phyloP scores from a whole-genome alignment of 2,888 invertebrate species.

The Imbricaverruca yamaguchii region DNA sequence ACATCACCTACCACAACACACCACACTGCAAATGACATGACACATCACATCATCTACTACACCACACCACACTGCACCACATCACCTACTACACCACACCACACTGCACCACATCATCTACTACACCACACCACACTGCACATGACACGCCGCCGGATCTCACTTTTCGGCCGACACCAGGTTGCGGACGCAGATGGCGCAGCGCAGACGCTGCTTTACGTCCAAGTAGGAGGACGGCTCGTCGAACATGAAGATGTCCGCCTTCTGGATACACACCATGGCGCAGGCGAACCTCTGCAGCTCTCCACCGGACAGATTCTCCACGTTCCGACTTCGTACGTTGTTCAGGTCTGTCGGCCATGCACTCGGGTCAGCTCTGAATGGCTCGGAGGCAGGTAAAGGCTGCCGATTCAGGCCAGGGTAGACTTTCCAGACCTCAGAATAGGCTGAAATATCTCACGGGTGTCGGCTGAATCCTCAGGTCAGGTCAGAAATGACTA shows the following conservation, averaged over 20 bases:
- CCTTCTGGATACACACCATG: slow-evolving; percentile 96
- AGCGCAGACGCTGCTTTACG: slow-evolving; percentile 95
- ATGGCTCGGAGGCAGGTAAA: background rate
- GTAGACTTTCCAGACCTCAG: too few relatives aligned
- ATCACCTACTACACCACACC: too few relatives aligned
- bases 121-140: background rate
- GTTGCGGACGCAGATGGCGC: slow-evolving; percentile 88
- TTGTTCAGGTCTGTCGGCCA: slow-evolving; percentile 61
- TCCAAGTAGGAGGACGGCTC: slow-evolving; percentile 98
- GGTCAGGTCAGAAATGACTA: too few relatives aligned
- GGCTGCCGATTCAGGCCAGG: too few relatives aligned
- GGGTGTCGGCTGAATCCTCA: too few relatives aligned
- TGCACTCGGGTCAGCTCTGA: background rate
- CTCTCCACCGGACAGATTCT: slow-evolving; percentile 94
- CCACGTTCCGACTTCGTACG: slow-evolving; percentile 80
- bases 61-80: slow-evolving; percentile 66
- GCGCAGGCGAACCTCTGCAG: slow-evolving; percentile 96
- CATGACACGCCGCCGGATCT: slow-evolving; percentile 36
- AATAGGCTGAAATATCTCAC: too few relatives aligned
- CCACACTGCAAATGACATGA: background rate
- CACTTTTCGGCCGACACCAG: slow-evolving; percentile 85
- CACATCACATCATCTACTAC: slow-evolving; percentile 56
- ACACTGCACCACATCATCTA: background rate
- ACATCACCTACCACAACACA: too few relatives aligned
- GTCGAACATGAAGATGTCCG: slow-evolving; percentile 99